Percentiles rank a stretch among this genome's conserved stretches.
Evolutionary conservation across 2,797 vertebrate genomes (phyloP).

Genomic region (Corythornis leucogaster): DNA sequence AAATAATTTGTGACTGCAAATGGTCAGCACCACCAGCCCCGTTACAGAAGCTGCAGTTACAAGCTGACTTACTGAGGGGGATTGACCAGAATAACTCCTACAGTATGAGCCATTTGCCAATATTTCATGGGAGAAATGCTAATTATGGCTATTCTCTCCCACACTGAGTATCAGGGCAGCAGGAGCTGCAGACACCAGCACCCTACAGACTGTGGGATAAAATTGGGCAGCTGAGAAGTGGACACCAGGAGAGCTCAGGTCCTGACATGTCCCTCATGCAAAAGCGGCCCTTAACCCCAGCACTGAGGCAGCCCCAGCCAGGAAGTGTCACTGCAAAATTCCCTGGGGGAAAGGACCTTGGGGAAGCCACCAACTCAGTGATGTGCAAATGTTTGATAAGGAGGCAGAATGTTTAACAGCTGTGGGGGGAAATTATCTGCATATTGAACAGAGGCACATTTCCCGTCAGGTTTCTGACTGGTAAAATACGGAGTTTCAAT

Average conservation of each 20-base stretch:
- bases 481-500: neutral
- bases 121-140: neutral
- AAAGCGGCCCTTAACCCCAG: neutral
- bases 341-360: neutral
- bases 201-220: neutral
- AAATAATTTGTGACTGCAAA: neutral
- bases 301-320: neutral
- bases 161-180: neutral
- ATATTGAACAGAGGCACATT: neutral
- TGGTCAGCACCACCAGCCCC: neutral
- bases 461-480: neutral
- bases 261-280: neutral
- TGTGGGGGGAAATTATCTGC: neutral
- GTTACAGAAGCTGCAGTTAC: neutral
- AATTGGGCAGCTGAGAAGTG: neutral
- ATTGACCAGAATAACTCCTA: slow-evolving; percentile 3
- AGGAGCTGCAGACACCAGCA: accelerated
- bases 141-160: neutral
- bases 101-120: neutral
- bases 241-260: neutral
- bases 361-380: slow-evolving; percentile 3
- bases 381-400: slow-evolving; percentile 8
- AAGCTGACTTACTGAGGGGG: neutral
- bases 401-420: neutral
- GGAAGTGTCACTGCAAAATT: slow-evolving; percentile 5